A percentile compares a stretch with the other conserved stretches of the same genome.
Evolutionary conservation across 2,888 invertebrate species (phyloP).

Genomic region (Euplexia lucipara): DNA sequence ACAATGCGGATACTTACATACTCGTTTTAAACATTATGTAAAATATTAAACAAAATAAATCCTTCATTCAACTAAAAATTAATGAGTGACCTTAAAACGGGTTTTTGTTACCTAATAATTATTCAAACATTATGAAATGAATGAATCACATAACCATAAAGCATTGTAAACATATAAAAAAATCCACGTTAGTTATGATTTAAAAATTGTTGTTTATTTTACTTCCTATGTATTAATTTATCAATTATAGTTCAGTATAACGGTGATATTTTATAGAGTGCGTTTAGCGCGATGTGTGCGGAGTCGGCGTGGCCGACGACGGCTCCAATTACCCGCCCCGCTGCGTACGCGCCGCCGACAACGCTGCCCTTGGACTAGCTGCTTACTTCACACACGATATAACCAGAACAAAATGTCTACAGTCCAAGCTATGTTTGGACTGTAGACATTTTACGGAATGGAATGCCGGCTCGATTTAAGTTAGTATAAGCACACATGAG

Average conservation of each 20-base stretch:
- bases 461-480: conserved; percentile 32
- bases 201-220: conserved; percentile 20
- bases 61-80: conserved; percentile 34
- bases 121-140: conserved; percentile 53
- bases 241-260: conserved; percentile 31
- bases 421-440: conserved; percentile 10
- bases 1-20: not conserved
- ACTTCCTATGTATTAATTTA: conserved; percentile 28
- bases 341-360: conserved; percentile 69
- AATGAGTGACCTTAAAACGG: conserved; percentile 52
- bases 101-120: conserved; percentile 56
- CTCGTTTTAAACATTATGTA: conserved; percentile 30
- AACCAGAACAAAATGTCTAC: conserved; percentile 67
- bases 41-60: conserved; percentile 28
- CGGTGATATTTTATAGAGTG: conserved; percentile 52
- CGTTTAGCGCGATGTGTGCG: conserved; percentile 61
- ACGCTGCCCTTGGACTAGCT: conserved; percentile 75
- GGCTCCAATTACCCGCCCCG: conserved; percentile 73
- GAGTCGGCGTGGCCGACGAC: conserved; percentile 62
- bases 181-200: conserved; percentile 19
- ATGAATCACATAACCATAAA: conserved; percentile 47
- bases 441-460: no score
- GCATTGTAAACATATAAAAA: conserved; percentile 31
- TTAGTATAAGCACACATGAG: conserved; percentile 45
- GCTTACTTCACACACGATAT: conserved; percentile 68